Base-by-base conservation (phyloP, 1,140 invertebrate species). In the Contarinia nasturtii region DNA sequence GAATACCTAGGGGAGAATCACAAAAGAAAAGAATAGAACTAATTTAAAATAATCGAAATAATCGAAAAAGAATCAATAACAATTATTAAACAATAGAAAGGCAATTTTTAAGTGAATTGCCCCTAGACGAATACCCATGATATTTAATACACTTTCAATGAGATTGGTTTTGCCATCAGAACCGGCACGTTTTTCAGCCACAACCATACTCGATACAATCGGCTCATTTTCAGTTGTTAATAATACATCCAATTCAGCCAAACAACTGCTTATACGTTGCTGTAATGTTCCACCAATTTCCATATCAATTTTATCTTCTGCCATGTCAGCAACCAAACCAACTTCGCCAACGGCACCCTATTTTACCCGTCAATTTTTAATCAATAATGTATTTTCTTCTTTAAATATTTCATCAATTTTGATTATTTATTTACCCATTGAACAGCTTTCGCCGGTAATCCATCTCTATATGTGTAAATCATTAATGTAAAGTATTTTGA, bases 251-350 rank as follows among this genome's bases (percentile, higher is more conserved):
- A 82, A 51, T 5, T 73, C 65, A 49, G 72, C 61, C 2, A 92
- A 66, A 65, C 87, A 91, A 0, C 77, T 87, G 0, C 73, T 71
- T 49, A 92, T 85, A 55, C 79, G 70, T 63, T 92, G 88, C 51
- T 86, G 85, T 18, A 89, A 63, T 2, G 86, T 89, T 2, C 88
- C 88, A 47, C 83, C 74, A 46, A 80, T 79, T 54, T 76, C 76
- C 36, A 78, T 61, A 53, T 85, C 82, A 41, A 79, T 74, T 56
- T 87, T 78, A 40, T 82, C 77, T 49, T 86, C 82, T 59, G 85
- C 80, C 67, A 79, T 79, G 52, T 88, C 82, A 14, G 84, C 76
- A n/a, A 90, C 74, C 7, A 82, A 57, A 45, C 79, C 79, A 20
- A 77, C 74, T 54, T 82, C 79, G 41, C 75, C 79, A 42, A 82